Percentiles rank a stretch among this genome's conserved stretches.
Conservation (phyloP, 2,113 vertebrate species). For the Phalacrocorax brasilianus region DNA sequence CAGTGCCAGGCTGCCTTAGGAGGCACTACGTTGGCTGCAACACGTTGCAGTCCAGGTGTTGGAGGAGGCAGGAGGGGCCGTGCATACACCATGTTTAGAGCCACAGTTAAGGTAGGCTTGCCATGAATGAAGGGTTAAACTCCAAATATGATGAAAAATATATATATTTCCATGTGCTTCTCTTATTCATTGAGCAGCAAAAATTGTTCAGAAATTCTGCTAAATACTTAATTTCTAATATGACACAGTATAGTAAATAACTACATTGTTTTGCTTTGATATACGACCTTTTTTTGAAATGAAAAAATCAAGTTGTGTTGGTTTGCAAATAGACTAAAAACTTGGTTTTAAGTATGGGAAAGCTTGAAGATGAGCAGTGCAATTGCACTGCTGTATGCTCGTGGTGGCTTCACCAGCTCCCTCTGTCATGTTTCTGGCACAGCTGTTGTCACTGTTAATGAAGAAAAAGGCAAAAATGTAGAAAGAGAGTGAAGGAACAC, state of each 20-base stretch:
- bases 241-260: neutral
- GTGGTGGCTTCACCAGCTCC: neutral
- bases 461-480: neutral
- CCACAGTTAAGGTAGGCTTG: neutral
- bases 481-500: neutral
- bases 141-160: neutral
- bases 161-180: neutral
- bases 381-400: neutral
- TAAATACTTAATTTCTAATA: neutral
- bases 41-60: neutral
- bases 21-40: too few relatives aligned
- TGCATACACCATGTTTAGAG: accelerated
- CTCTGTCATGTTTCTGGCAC: neutral
- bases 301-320: neutral
- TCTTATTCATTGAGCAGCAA: neutral
- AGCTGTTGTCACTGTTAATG: neutral
- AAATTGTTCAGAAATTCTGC: neutral
- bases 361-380: neutral
- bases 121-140: neutral
- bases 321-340: neutral
- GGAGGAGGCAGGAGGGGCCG: neutral
- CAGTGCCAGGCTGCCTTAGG: neutral
- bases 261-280: neutral
- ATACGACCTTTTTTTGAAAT: neutral
- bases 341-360: neutral